Evolutionary conservation across 2,888 invertebrate genomes (phyloP).

Genomic region (Shargacucullia verbasci): DNA sequence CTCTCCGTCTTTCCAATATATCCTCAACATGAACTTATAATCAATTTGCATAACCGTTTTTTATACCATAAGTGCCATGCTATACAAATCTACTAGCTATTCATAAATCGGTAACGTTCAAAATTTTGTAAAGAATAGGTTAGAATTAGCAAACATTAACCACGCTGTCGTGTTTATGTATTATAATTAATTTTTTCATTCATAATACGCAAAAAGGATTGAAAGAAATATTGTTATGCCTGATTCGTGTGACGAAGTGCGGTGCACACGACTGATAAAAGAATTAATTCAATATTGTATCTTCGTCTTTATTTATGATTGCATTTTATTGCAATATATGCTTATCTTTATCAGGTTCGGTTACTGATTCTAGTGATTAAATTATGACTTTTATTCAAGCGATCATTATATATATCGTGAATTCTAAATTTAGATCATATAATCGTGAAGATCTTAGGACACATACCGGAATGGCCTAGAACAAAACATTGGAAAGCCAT

Average conservation of each 20-base stretch:
- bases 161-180: slow-evolving; percentile 4
- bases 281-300: slow-evolving; percentile 10
- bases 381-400: no score
- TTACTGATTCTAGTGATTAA: no score
- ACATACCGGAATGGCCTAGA: no score
- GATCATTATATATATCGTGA: no score
- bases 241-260: slow-evolving; percentile 2
- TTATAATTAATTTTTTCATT: neutral
- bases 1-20: no score
- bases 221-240: slow-evolving; percentile 2
- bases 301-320: slow-evolving; percentile 18
- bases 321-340: slow-evolving; percentile 25
- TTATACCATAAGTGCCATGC: slow-evolving; percentile 19
- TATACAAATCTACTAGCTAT: slow-evolving; percentile 2
- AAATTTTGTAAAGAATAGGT: neutral
- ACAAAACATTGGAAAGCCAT: no score
- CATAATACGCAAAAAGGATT: neutral
- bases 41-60: slow-evolving; percentile 13
- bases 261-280: slow-evolving; percentile 5
- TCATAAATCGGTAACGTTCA: neutral
- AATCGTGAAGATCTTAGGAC: no score
- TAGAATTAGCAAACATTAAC: neutral
- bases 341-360: neutral
- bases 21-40: slow-evolving; percentile 8
- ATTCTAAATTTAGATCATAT: no score